Conservation (phyloP, 2,113 vertebrate genomes). For the Bungarus multicinctus region DNA sequence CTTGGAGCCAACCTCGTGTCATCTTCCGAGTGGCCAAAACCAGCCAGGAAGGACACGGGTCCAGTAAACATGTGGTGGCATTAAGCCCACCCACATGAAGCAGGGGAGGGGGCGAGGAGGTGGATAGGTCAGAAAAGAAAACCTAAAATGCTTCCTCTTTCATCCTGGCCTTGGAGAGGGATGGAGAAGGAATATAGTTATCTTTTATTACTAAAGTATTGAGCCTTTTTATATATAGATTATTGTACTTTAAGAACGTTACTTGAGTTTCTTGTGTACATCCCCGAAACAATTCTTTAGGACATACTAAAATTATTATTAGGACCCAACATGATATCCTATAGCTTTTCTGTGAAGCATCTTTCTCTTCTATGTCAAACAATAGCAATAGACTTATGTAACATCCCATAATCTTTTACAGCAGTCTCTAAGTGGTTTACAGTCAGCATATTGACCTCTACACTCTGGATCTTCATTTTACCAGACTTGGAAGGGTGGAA, state of each 20-base stretch:
- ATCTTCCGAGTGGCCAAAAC: too few relatives aligned
- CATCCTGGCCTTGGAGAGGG: not conserved
- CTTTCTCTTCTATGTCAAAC: not conserved
- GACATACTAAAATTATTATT: not conserved
- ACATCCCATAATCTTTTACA: too few relatives aligned
- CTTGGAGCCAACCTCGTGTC: too few relatives aligned
- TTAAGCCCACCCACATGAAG: too few relatives aligned
- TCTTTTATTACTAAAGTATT: not conserved
- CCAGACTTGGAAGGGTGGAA: too few relatives aligned
- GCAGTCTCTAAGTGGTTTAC: too few relatives aligned
- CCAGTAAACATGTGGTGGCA: too few relatives aligned
- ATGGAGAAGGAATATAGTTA: not conserved
- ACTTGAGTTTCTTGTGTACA: not conserved
- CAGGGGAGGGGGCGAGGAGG: fast-evolving
- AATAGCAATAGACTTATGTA: too few relatives aligned
- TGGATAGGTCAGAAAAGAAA: not conserved
- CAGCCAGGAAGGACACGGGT: too few relatives aligned
- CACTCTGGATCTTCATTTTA: too few relatives aligned
- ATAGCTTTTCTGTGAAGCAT: not conserved
- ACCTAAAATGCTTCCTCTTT: not conserved
- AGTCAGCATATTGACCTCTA: too few relatives aligned
- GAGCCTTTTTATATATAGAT: not conserved
- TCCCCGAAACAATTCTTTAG: not conserved
- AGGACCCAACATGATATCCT: not conserved
- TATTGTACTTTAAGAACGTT: not conserved